Percentiles rank a stretch among this genome's conserved stretches.
phyloP scores from a whole-genome alignment of 1,140 invertebrate species.

The Cyphomyrmex costatus region DNA sequence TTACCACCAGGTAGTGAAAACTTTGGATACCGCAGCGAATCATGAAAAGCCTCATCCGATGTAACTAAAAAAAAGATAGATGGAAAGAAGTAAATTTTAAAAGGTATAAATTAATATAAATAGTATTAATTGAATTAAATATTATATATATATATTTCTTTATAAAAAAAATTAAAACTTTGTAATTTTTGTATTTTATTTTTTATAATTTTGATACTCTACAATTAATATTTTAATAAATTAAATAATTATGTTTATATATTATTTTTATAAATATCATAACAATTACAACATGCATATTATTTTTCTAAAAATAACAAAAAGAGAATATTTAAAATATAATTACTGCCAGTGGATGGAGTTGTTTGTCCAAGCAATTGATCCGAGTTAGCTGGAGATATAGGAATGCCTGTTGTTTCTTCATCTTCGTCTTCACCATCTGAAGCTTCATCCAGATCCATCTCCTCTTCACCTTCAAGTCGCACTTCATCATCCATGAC shows the following conservation, averaged over 20 bases:
- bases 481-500: slow-evolving; percentile 86
- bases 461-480: slow-evolving; percentile 86
- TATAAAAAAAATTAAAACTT: not conserved
- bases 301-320: slow-evolving; percentile 11
- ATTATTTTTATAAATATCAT: slow-evolving; percentile 39
- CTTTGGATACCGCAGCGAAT: slow-evolving; percentile 84
- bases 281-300: not conserved
- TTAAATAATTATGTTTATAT: slow-evolving; percentile 27
- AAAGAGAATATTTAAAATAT: slow-evolving; percentile 15
- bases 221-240: slow-evolving; percentile 31
- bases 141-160: not conserved
- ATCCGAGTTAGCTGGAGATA: slow-evolving; percentile 85
- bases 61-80: slow-evolving; percentile 78
- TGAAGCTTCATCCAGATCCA: slow-evolving; percentile 86
- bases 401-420: slow-evolving; percentile 83
- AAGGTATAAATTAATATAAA: not conserved
- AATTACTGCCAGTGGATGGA: slow-evolving; percentile 76
- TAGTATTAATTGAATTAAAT: slow-evolving; percentile 11
- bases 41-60: slow-evolving; percentile 84
- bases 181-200: not conserved
- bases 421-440: slow-evolving; percentile 86
- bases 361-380: slow-evolving; percentile 82
- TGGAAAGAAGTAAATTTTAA: not conserved
- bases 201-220: slow-evolving; percentile 21
- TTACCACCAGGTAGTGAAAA: slow-evolving; percentile 87